Evolutionary conservation across 1,140 invertebrate genomes (phyloP), one percentile per base, ranked within the genome.

Genomic region (Battus philenor): DNA sequence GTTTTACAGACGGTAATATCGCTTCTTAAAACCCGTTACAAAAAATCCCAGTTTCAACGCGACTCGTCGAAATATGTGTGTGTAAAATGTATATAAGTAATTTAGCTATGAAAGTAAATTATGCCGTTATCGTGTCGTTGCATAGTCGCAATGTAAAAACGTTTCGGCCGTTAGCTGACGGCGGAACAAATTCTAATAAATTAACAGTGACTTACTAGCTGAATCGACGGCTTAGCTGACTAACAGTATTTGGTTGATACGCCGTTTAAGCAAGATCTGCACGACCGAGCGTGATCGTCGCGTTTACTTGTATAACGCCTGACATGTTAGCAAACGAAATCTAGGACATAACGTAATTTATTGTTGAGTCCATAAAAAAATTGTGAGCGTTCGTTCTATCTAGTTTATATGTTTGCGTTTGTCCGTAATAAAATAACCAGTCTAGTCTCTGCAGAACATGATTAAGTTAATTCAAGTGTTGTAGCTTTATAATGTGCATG

Each of bases 121-220:
- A 20, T 6, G 18, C 18, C 18, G 18, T 20, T 20, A 20, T 6
- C 18, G 18, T 20, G 6, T 20, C 18, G 18, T 20, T 20, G 6
- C 18, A 6, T 2, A 3, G 2, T 20, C 18, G 18, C 18, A 20
- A 20, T 20, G 18, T 20, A 20, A 20, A 20, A 31, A 18, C 10
- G 16, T 13, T 9, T n/a, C 6, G 29, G 0, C 46, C 43, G 55
- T 48, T 54, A 50, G 22, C 15, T 10, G 16, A 26, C 45, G 27
- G 55, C 31, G 55, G 55, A 58, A 58, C 50, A 47, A 55, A 54
- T 47, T 24, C 10, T 22, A 43, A 50, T 33, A 18, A n/a, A n/a
- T n/a, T n/a, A n/a, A n/a, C 16, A 34, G 32, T 34, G 17, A 34
- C 32, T 34, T 15, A 17, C n/a, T 34, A 34, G 2, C n/a, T 34